Base-by-base conservation (phyloP, 2,113 vertebrate genomes). In the Noctilio leporinus region DNA sequence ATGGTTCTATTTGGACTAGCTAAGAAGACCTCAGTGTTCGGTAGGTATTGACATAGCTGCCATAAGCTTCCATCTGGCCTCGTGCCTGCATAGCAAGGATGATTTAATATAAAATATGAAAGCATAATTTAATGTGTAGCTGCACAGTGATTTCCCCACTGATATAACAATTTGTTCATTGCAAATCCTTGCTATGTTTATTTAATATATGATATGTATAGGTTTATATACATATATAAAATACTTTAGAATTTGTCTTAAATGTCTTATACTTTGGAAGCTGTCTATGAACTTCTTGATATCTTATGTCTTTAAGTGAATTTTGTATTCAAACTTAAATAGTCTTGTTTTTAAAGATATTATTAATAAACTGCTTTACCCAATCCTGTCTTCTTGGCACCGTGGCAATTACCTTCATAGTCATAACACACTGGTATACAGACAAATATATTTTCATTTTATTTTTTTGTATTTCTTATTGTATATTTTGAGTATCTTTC, bases 1-100 rank as follows among this genome's bases (percentile, higher is more conserved):
- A 97, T 87, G 57, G 11, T 81, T 97, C 49, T 84, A 19, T 97
- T 87, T 97, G 86, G 65, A 51, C 81, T 22, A 76, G 86, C 70
- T 81, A 81, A 80, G 82, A 96, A 83, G 93, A 87, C n/a, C 73
- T 51, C 62, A 45, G 3, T 57, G 57, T 96, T 96, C 80, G 57
- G 14, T 40, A 92, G 94, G 84, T 90, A 96, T 38, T 95, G 93
- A 94, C 87, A 92, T 1, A 90, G 59, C 45, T 93, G 75, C 86
- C 45, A 16, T 91, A 92, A 93, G 80, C 80, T 76, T 96, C 93
- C 80, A 93, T 92, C 53, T 96, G 87, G 84, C 65, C 51, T 93
- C 51, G 57, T 80, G 76, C 70, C 78, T 93, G n/a, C 35, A 49
- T 10, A 72, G 78, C n/a, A 72, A 89, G 43, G 8, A 86, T 80